phyloP scores from a whole-genome alignment of 2,113 vertebrate species.

The Amblyopsis rosae region DNA sequence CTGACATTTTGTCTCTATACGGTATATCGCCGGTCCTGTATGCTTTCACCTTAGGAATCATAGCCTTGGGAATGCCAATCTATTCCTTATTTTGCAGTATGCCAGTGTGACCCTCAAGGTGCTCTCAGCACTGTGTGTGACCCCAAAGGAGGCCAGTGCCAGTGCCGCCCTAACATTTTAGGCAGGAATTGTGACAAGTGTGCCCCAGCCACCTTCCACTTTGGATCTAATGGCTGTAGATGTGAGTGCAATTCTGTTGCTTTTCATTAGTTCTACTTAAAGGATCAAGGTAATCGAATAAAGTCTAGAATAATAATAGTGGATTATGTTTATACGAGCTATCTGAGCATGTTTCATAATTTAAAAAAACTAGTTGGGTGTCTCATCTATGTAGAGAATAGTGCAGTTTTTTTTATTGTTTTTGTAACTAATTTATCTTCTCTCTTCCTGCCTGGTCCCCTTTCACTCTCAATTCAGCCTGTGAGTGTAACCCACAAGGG shows the following conservation, averaged over 20 bases:
- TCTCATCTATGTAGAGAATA: no score
- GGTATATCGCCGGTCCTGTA: no score
- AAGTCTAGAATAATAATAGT: no score
- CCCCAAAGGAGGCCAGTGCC: constrained; percentile 90
- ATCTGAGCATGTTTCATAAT: no score
- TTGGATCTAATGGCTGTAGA: constrained; percentile 91
- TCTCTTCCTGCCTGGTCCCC: neutral
- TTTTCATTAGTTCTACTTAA: no score
- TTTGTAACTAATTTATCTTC: neutral
- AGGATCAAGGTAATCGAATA: no score
- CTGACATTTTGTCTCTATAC: no score
- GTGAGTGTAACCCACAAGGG: constrained; percentile 85
- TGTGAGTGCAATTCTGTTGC: constrained; percentile 56
- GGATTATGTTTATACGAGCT: no score
- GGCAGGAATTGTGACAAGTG: constrained; percentile 90
- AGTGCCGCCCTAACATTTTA: constrained; percentile 87
- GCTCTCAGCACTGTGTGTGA: constrained; percentile 92
- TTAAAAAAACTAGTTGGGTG: no score
- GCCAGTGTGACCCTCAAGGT: constrained; percentile 92
- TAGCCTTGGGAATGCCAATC: neutral
- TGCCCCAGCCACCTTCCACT: constrained; percentile 88
- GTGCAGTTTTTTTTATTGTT: no score
- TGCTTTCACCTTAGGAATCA: no score
- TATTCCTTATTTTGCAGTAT: constrained; percentile 77
- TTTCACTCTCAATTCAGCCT: constrained; percentile 73